Evolutionary conservation across 2,113 vertebrate species (phyloP).

Genomic region (Entelurus aequoreus): DNA sequence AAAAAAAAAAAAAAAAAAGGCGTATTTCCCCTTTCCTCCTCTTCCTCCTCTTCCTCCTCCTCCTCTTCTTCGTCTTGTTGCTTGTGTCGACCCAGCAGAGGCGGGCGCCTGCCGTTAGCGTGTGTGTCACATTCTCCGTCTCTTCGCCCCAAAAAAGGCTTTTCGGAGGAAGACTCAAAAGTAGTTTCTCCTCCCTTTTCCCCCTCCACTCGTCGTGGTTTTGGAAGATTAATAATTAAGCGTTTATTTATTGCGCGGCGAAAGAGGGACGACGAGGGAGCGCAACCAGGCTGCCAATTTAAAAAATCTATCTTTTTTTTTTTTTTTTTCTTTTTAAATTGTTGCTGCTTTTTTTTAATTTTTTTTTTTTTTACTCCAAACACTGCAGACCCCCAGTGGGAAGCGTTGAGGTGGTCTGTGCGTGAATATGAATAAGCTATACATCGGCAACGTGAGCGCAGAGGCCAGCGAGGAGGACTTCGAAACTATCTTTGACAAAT

Average conservation of each 20-base stretch:
- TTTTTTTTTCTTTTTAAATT: background rate
- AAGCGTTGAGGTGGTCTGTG: conserved; percentile 22
- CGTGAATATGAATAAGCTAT: conserved; percentile 96
- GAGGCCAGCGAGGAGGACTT: conserved; percentile 90
- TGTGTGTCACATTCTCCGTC: conserved; percentile 87
- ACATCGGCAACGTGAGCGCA: conserved; percentile 95
- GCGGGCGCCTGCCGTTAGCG: conserved; percentile 81
- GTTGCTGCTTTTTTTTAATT: background rate
- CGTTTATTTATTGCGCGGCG: conserved; percentile 64
- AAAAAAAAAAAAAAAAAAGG: conserved; percentile 82
- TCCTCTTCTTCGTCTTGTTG: conserved; percentile 32
- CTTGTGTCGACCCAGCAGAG: conserved; percentile 74
- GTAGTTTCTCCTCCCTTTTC: conserved; percentile 72
- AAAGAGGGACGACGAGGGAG: conserved; percentile 56
- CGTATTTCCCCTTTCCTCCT: conserved; percentile 75
- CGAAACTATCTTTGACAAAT: conserved; percentile 94
- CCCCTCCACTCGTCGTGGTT: conserved; percentile 66
- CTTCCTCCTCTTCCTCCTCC: conserved; percentile 43
- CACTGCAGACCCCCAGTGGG: conserved; percentile 50
- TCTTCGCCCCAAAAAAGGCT: conserved; percentile 72
- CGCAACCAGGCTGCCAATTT: conserved; percentile 66
- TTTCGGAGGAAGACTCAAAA: conserved; percentile 80
- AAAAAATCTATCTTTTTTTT: conserved; percentile 68
- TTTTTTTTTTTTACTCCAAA: conserved; percentile 43
- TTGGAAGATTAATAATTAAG: conserved; percentile 69